Evolutionary conservation across 2,113 vertebrate species (phyloP).

Genomic region (Acrocephalus kingi): DNA sequence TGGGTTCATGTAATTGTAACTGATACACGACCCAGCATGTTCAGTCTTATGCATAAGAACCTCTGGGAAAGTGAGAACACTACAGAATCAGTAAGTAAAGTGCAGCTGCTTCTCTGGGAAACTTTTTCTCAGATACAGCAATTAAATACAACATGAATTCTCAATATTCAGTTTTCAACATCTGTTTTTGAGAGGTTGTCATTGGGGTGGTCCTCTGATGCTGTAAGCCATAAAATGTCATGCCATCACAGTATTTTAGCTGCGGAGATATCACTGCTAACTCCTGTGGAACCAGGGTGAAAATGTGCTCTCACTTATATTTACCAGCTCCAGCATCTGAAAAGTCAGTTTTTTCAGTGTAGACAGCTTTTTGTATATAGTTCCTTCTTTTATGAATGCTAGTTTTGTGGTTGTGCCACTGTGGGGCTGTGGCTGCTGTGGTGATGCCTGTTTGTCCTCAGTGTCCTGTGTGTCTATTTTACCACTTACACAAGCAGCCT

Average conservation of each 20-base stretch:
- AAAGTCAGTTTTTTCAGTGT: not conserved
- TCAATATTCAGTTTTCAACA: not conserved
- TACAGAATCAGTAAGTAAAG: not conserved
- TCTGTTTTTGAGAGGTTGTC: not conserved
- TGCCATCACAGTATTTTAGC: not conserved
- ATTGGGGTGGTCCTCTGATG: not conserved
- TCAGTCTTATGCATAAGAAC: not conserved
- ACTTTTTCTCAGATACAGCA: not conserved
- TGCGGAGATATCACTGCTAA: not conserved
- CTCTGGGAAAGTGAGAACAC: not conserved
- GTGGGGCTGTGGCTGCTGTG: conserved; percentile 70
- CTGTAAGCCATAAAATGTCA: not conserved
- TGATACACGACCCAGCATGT: rapidly evolving
- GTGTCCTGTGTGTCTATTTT: conserved; percentile 56
- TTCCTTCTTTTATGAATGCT: conserved; percentile 78
- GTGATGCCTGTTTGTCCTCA: conserved; percentile 81
- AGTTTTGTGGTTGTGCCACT: conserved; percentile 72
- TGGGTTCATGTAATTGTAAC: not conserved
- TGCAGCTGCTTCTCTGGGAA: not conserved
- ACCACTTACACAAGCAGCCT: conserved; percentile 68
- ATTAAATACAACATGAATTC: not conserved
- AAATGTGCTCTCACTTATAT: not conserved
- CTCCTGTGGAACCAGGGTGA: not conserved
- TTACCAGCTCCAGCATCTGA: conserved; percentile 19
- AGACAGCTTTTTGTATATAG: conserved; percentile 50